These are phyloP conservation scores for Hydrozoanthus gracilis DNA, from an alignment of 92 coral and sea anemone species.

Conservation along the genomic window DNA sequence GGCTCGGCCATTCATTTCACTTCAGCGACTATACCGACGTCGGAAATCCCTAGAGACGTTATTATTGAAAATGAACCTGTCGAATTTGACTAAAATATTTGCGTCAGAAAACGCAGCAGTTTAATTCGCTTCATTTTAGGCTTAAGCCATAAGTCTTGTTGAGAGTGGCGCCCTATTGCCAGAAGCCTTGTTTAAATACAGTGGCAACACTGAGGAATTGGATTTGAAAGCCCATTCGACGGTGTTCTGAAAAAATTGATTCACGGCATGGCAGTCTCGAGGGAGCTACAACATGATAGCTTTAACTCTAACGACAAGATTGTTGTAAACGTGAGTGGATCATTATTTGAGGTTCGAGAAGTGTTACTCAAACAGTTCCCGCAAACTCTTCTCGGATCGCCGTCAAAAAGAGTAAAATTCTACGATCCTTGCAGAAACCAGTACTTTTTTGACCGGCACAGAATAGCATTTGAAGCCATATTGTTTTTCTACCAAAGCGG, in stretches of 20 bases:
- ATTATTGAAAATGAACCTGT: background rate
- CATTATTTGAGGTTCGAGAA: constrained; percentile 79
- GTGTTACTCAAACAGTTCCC: constrained; percentile 70
- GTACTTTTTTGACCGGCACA: constrained; percentile 91
- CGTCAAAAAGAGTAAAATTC: constrained; percentile 69
- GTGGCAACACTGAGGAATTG: constrained; percentile 1
- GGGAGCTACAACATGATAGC: constrained; percentile 1
- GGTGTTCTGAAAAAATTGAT: background rate
- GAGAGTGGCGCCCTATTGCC: background rate
- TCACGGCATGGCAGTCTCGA: constrained; percentile 9
- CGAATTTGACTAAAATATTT: constrained; percentile 12
- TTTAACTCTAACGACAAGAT: constrained; percentile 38
- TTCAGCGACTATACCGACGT: background rate
- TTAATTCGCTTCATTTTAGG: background rate
- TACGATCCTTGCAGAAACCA: constrained; percentile 71
- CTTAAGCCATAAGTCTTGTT: background rate
- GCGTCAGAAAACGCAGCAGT: background rate
- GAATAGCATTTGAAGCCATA: constrained; percentile 90
- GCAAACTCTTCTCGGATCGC: constrained; percentile 78
- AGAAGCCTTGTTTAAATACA: background rate
- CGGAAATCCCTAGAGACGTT: constrained; percentile 1
- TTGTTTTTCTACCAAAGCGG: constrained; percentile 86
- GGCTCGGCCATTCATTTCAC: constrained; percentile 9
- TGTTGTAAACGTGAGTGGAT: constrained; percentile 83
- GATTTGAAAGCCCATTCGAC: background rate